phyloP scores from a whole-genome alignment of 1,140 invertebrate species.

The Euwallacea fornicatus region DNA sequence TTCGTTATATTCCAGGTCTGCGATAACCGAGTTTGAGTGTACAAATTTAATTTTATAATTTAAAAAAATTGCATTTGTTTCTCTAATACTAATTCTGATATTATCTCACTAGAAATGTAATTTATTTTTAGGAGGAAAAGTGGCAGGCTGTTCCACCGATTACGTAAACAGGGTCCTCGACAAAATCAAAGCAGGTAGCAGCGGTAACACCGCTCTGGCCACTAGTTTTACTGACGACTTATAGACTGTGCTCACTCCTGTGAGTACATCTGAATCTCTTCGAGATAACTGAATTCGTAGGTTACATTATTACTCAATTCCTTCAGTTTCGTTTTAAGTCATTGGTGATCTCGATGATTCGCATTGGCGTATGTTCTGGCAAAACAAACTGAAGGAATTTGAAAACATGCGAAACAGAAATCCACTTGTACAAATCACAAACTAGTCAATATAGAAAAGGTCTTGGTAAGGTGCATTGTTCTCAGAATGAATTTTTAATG shows the following conservation, averaged over 20 bases:
- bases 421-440: conserved; percentile 12
- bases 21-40: too few species aligned
- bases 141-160: conserved; percentile 81
- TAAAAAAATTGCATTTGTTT: neutral
- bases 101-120: neutral
- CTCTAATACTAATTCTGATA: too few species aligned
- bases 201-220: conserved; percentile 18
- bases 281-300: too few species aligned
- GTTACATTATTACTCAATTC: too few species aligned
- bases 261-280: too few species aligned
- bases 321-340: too few species aligned
- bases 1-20: too few species aligned
- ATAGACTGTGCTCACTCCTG: conserved; percentile 19
- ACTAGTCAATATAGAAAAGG: conserved; percentile 8
- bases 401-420: too few species aligned
- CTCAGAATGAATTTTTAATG: neutral
- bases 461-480: neutral
- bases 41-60: neutral
- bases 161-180: conserved; percentile 86
- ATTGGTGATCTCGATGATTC: too few species aligned
- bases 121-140: conserved; percentile 67
- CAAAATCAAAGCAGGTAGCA: conserved; percentile 60
- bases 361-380: too few species aligned
- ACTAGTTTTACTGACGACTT: conserved; percentile 35
- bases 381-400: too few species aligned